A percentile compares a stretch with the other conserved stretches of the same genome.
Evolutionary conservation across 1,140 invertebrate genomes (phyloP).

Genomic region (Anastatus disparis): DNA sequence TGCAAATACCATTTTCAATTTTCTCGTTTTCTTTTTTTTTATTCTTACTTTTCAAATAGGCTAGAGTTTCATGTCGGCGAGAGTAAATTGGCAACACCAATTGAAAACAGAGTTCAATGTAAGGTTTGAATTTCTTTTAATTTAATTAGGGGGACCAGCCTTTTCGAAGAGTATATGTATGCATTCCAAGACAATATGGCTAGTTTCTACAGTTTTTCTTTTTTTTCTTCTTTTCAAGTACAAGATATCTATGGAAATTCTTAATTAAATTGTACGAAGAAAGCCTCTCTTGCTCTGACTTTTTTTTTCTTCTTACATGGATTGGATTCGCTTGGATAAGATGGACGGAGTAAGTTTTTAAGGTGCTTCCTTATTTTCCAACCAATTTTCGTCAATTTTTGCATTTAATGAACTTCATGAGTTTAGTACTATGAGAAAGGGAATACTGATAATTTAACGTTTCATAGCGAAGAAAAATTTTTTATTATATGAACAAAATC

Average conservation of each 20-base stretch:
- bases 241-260: conserved; percentile 53
- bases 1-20: conserved; percentile 54
- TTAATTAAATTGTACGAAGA: conserved; percentile 62
- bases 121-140: conserved; percentile 56
- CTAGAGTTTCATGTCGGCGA: neutral
- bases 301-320: too few species aligned
- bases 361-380: too few species aligned
- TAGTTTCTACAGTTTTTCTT: neutral
- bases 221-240: neutral
- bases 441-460: too few species aligned
- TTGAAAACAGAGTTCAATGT: neutral
- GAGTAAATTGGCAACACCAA: conserved; percentile 49
- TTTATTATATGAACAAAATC: too few species aligned
- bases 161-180: conserved; percentile 5
- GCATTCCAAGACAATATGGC: conserved; percentile 5
- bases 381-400: neutral
- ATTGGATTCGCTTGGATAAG: neutral
- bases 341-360: neutral
- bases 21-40: conserved; percentile 13
- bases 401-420: too few species aligned
- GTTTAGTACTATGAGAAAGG: too few species aligned
- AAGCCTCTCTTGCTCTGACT: neutral
- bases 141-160: conserved; percentile 55
- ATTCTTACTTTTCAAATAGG: conserved; percentile 40
- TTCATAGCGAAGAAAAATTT: too few species aligned